Evolutionary conservation across 2,113 vertebrate genomes (phyloP).

Genomic region (Hippocampus barbouri): DNA sequence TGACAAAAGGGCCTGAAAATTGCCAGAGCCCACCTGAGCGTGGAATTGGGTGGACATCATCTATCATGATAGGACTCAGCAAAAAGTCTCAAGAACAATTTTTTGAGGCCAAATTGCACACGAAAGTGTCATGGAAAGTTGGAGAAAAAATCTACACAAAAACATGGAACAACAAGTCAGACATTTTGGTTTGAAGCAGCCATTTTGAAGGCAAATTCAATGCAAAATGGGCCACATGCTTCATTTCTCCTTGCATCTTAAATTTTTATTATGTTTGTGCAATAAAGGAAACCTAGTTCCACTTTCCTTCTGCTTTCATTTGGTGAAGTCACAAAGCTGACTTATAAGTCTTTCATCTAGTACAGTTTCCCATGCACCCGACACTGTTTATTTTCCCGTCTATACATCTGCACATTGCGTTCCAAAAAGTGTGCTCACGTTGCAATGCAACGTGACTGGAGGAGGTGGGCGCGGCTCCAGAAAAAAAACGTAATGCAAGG

Average conservation of each 20-base stretch:
- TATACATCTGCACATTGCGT: neutral
- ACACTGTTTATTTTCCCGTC: neutral
- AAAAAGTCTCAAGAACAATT: neutral
- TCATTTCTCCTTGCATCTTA: no score
- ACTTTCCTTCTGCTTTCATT: neutral
- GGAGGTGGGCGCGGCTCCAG: slow-evolving; percentile 36
- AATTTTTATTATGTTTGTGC: neutral
- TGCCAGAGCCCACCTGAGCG: no score
- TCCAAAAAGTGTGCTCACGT: neutral
- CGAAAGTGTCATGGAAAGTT: no score
- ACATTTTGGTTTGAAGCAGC: no score
- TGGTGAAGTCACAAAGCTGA: neutral
- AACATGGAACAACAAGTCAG: no score
- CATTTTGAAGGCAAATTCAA: no score
- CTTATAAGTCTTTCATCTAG: neutral
- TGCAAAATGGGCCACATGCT: no score
- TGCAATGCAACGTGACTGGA: slow-evolving; percentile 63
- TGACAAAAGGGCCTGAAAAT: no score
- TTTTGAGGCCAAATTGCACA: no score
- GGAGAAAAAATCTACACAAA: no score
- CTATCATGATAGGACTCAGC: neutral
- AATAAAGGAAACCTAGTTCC: neutral
- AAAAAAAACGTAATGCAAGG: slow-evolving; percentile 51
- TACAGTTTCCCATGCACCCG: neutral
- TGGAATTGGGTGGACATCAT: no score